Base-by-base conservation (phyloP, 2,797 vertebrate genomes). In the Artibeus lituratus region DNA sequence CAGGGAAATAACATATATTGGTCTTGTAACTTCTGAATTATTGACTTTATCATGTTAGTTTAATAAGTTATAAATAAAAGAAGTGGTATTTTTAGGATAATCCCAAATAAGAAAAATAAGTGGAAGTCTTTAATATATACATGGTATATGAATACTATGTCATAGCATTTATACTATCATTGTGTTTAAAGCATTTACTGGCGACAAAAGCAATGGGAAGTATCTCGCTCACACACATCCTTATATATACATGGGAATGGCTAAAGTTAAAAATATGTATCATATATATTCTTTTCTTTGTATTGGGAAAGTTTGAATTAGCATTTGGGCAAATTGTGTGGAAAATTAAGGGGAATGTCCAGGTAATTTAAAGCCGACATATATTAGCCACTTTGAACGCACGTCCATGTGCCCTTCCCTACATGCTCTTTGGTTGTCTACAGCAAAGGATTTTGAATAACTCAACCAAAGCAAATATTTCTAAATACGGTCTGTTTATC, bases 21-120 rank as follows among this genome's bases (percentile, higher is more conserved):
- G 42, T 44, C 65, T 81, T 89, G 77, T 32, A 83, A 70, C 0
- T 91, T 96, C 53, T 94, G 22, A 90, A 94, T 88, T 84, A 89
- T 14, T 96, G 47, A 86, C 24, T 44, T 91, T 18, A 93, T 44
- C 26, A 82, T 2, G 5, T 90, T 88, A 95, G 3, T 95, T 81
- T 69, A 85, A 69, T 77, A 57, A 47, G n/a, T 85, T 94, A 95
- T 37, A 39, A 95, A 95, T 74, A 85, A 90, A 69, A 22, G 82
- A 18, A 74, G 0, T 10, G 21, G 67, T 42, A 42, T 89, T 86
- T 87, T 94, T 72, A 70, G 55, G 35, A 83, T 94, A 91, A 77
- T 90, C 6, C 1, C 15, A 92, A 3, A 19, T 26, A 94, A 93
- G 18, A 26, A 89, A 15, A 59, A 47, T 62, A 70, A 32, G 7